Conservation (phyloP, 2,888 invertebrate genomes). For the Ichneumoninae sp. region DNA sequence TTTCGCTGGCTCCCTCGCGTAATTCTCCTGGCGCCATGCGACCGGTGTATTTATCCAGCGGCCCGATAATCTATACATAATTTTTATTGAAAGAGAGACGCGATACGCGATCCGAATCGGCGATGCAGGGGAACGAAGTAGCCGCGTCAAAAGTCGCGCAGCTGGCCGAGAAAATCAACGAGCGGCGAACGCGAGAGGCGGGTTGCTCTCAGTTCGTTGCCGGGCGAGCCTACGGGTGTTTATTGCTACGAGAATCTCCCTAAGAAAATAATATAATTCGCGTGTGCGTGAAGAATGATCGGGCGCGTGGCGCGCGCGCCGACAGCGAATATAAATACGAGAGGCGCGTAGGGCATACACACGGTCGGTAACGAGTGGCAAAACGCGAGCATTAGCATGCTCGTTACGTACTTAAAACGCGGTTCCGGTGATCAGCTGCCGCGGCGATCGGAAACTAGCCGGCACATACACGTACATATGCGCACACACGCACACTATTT, state of each 20-base stretch:
- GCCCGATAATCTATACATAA: constrained; percentile 9
- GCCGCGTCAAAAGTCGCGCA: constrained; percentile 34
- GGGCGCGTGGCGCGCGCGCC: constrained; percentile 58
- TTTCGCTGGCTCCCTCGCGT: neutral
- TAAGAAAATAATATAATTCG: constrained; percentile 49
- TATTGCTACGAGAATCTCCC: constrained; percentile 37
- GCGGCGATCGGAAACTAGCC: constrained; percentile 8
- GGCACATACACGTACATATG: neutral
- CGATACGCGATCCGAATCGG: neutral
- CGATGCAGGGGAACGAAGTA: neutral
- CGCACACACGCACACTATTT: constrained; percentile 24
- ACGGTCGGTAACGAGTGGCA: constrained; percentile 69
- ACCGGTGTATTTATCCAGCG: constrained; percentile 18
- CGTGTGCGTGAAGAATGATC: constrained; percentile 38
- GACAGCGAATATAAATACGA: constrained; percentile 10
- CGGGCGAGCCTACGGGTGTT: neutral
- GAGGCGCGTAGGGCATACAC: constrained; percentile 10
- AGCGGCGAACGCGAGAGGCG: constrained; percentile 39
- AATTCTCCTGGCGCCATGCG: constrained; percentile 4
- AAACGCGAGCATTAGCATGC: constrained; percentile 77
- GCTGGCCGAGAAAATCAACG: constrained; percentile 59
- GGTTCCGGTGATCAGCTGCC: constrained; percentile 82
- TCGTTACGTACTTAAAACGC: constrained; percentile 79
- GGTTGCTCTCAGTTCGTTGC: neutral
- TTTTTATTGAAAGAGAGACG: constrained; percentile 3